A percentile compares a stretch with the other conserved stretches of the same genome.
Conservation (phyloP, 2,888 invertebrate genomes). For the Tinea trinotella region DNA sequence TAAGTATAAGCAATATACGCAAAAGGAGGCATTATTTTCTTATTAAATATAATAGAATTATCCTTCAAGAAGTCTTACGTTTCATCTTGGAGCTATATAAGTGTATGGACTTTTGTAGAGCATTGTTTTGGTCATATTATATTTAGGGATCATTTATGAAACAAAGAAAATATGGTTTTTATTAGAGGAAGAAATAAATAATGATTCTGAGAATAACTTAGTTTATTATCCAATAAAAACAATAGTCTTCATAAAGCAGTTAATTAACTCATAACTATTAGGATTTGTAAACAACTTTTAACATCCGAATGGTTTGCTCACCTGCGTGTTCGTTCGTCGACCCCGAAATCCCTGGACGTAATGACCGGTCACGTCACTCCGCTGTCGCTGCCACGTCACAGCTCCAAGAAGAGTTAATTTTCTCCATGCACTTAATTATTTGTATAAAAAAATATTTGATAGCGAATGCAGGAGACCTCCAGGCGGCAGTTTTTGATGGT, state of each 20-base stretch:
- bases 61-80: too few relatives aligned
- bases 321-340: slow-evolving; percentile 11
- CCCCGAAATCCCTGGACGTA: slow-evolving; percentile 26
- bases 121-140: too few relatives aligned
- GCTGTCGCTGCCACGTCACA: slow-evolving; percentile 44
- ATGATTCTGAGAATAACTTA: too few relatives aligned
- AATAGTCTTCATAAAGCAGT: neutral
- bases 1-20: too few relatives aligned
- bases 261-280: slow-evolving; percentile 7
- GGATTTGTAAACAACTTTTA: slow-evolving; percentile 1
- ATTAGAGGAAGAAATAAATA: too few relatives aligned
- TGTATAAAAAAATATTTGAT: slow-evolving; percentile 32
- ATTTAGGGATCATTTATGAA: too few relatives aligned
- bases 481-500: slow-evolving; percentile 23
- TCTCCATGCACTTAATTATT: slow-evolving; percentile 48
- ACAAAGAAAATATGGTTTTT: too few relatives aligned
- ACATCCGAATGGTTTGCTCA: slow-evolving; percentile 2
- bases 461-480: slow-evolving; percentile 24
- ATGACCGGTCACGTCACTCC: slow-evolving; percentile 54
- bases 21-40: too few relatives aligned
- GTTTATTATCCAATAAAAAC: neutral
- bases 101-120: too few relatives aligned
- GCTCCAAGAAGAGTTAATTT: slow-evolving; percentile 56
- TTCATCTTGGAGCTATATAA: too few relatives aligned
- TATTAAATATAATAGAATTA: too few relatives aligned